Evolutionary conservation across 1,140 invertebrate species (phyloP), one percentile per base, ranked within the genome.

Genomic region (Apis dorsata): DNA sequence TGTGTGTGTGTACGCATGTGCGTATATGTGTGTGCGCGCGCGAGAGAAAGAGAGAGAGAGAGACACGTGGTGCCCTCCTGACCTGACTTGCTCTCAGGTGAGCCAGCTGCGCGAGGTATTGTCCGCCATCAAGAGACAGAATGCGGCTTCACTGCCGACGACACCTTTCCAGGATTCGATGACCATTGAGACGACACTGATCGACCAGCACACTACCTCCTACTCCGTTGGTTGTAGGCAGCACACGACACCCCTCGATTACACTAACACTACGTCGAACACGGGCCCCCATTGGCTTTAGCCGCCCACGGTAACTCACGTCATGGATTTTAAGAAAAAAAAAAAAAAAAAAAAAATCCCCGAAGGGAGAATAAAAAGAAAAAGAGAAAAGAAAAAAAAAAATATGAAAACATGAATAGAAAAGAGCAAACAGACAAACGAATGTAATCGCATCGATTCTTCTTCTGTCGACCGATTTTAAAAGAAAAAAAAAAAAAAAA

Each of bases 241-340:
- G 93, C 92, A 93, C 93, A 93, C 92, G 90, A 94, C 93, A 94
- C 92, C 93, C 90, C 91, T 89, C 88, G 93, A 92, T 91, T 93
- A 94, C 93, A 94, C 93, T 92, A 94, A 94, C 93, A 93, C 92
- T 92, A 89, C 93, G 91, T 91, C 92, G 92, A 93, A 94, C 91
- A 93, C 91, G 90, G 92, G 91, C 89, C 93, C 93, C 88, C 92
- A 94, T 90, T 94, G 93, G 93, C 93, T 94, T 90, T 94, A 94
- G 92, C 91, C 92, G 89, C 87, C 91, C 90, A 94, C 93, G 93
- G 93, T 94, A 94, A 94, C 93, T 93, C 93, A 93, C 90, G 92
- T 92, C 93, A 94, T 94, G 92, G 92, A 93, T 94, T 94, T 94
- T 92, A 93, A 90, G 79, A 84, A 60, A 66, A 71, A 70, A 71